Conservation (phyloP, 2,797 vertebrate species). For the Columba guinea region DNA sequence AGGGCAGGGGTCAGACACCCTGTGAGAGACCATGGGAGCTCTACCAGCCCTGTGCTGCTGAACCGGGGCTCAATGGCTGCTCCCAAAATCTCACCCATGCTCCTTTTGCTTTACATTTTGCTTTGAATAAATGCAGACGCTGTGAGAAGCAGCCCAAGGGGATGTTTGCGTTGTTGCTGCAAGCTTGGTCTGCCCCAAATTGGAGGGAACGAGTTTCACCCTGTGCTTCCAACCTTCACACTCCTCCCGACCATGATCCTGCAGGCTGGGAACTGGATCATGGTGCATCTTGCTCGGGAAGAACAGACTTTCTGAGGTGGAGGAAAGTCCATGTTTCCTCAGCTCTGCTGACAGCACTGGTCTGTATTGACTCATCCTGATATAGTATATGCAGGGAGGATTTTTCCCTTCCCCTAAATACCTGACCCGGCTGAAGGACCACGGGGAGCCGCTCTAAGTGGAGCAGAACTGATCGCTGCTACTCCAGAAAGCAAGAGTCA, state of each 20-base stretch:
- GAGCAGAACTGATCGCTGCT: neutral
- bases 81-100: neutral
- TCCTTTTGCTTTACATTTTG: neutral
- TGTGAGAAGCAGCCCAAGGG: neutral
- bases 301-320: neutral
- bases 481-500: neutral
- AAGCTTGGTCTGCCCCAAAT: neutral
- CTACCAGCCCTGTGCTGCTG: too few relatives aligned
- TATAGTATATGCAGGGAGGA: neutral
- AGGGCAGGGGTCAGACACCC: neutral
- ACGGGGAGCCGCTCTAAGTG: neutral
- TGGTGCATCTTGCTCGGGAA: neutral
- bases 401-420: neutral
- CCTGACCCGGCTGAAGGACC: neutral
- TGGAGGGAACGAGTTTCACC: fast-evolving
- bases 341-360: neutral
- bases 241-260: neutral
- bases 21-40: neutral
- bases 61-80: neutral
- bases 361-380: neutral
- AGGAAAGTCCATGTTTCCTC: neutral
- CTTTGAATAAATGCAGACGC: neutral
- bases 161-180: neutral
- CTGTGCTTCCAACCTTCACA: neutral
- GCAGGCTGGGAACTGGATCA: neutral